phyloP scores from a whole-genome alignment of 1,140 invertebrate species.

The Sipha flava region DNA sequence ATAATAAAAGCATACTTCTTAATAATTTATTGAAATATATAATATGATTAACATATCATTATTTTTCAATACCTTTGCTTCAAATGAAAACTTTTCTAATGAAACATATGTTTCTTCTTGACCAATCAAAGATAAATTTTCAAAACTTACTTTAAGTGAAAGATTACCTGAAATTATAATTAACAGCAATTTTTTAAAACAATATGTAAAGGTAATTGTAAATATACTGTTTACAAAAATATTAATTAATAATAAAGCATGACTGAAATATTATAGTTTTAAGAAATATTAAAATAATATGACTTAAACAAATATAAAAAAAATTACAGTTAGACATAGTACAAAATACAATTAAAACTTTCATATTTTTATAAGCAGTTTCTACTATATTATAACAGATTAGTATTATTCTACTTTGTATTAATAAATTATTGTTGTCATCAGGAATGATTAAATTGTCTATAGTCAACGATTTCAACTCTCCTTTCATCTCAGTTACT shows the following conservation, averaged over 20 bases:
- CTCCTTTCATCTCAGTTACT: constrained; percentile 15
- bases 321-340: too few relatives aligned
- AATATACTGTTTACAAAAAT: too few relatives aligned
- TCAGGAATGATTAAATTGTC: constrained; percentile 1
- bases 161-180: constrained; percentile 1
- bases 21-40: background rate
- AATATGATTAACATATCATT: background rate
- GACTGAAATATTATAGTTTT: too few relatives aligned
- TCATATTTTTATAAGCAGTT: too few relatives aligned
- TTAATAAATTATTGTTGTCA: background rate
- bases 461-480: constrained; percentile 17
- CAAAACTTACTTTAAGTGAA: constrained; percentile 4
- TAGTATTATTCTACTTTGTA: constrained; percentile 1
- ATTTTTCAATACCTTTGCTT: background rate
- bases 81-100: constrained; percentile 7
- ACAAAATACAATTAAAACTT: too few relatives aligned
- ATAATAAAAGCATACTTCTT: background rate
- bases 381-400: background rate
- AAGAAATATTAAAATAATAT: too few relatives aligned
- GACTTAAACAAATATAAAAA: too few relatives aligned
- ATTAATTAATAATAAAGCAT: too few relatives aligned
- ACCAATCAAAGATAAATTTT: constrained; percentile 16
- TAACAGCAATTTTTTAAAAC: background rate
- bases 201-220: background rate
- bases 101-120: constrained; percentile 17